Percentiles rank a stretch among this genome's conserved stretches.
These are phyloP conservation scores for Meandrusa payeni DNA, from an alignment of 2,888 invertebrate genomes.

Conservation along the genomic window DNA sequence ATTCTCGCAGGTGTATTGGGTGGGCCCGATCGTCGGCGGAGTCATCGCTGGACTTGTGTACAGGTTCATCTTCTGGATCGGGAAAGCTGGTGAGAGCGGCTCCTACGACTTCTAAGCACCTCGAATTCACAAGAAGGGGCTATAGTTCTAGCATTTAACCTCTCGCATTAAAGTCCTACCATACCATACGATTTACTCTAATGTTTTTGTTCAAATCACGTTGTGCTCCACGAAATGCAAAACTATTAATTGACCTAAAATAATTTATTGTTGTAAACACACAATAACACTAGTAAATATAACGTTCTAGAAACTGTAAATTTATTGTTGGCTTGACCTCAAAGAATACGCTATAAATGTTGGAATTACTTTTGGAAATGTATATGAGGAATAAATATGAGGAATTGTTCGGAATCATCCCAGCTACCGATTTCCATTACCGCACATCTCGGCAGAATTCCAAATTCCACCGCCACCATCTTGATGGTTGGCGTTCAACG, in stretches of 20 bases:
- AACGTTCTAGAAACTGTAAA: too few species aligned
- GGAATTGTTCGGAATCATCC: too few species aligned
- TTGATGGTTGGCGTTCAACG: too few species aligned
- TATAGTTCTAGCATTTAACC: conserved; percentile 25
- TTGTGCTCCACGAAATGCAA: not conserved
- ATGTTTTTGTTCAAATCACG: not conserved
- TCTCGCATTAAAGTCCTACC: conserved; percentile 29
- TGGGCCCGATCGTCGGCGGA: conserved; percentile 90
- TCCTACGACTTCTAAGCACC: conserved; percentile 87
- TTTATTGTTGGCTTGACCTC: too few species aligned
- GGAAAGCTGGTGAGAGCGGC: conserved; percentile 85
- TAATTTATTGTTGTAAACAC: not conserved
- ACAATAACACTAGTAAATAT: too few species aligned
- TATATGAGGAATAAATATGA: too few species aligned
- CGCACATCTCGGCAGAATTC: too few species aligned
- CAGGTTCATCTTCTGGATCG: conserved; percentile 84
- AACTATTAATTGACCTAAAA: not conserved
- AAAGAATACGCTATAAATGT: too few species aligned
- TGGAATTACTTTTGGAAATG: too few species aligned
- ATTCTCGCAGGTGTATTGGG: conserved; percentile 88
- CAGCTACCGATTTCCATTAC: too few species aligned
- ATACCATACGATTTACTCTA: not conserved
- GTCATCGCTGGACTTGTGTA: conserved; percentile 87
- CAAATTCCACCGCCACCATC: too few species aligned
- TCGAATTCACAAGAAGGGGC: not conserved